Evolutionary conservation across 2,888 invertebrate species (phyloP), one percentile per base, ranked within the genome.

Genomic region (Chaitophorus viminalis): DNA sequence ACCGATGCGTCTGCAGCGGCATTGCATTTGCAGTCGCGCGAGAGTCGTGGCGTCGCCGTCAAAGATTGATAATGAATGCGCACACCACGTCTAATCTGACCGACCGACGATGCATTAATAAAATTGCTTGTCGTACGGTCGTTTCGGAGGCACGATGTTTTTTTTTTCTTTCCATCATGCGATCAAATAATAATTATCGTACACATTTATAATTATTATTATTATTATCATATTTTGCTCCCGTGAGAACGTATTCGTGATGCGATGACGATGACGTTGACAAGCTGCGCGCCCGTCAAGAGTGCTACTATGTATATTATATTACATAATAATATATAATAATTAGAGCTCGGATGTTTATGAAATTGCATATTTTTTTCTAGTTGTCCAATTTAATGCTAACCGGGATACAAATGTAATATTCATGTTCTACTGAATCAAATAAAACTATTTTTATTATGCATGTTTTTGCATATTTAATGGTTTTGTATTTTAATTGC

Each of bases 131-230:
- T 33, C n/a, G 0, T 33, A 17, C 18, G 31, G 17, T 18, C 21
- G n/a, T 79, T 79, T 79, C 79, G 65, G 39, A 65, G 29, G 39
- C 79, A 39, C 21, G 39, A 36, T 21, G 60, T 78, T 36, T 77
- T 60, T 60, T 79, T 65, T 29, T 68, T 68, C 29, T 68, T 29
- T 29, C 6, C 25, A 0, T 3, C 68, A 68, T 68, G 11, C 29
- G 46, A 46, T 46, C 46, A 46, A 46, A 46, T n/a, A n/a, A n/a
- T n/a, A n/a, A n/a, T 46, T 60, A 60, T 70, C 70, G 17, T 31
- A 14, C 25, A 29, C 9, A 68, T 29, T 25, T 68, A 68, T 68
- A 8, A 68, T 68, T 17, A n/a, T 8, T 11, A 3, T 46, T 3
- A 14, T 46, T 25, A 60, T 60, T 60, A 60, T 78, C 25, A 54